phyloP scores from a whole-genome alignment of 2,888 invertebrate species.

The Sympetrum striolatum region DNA sequence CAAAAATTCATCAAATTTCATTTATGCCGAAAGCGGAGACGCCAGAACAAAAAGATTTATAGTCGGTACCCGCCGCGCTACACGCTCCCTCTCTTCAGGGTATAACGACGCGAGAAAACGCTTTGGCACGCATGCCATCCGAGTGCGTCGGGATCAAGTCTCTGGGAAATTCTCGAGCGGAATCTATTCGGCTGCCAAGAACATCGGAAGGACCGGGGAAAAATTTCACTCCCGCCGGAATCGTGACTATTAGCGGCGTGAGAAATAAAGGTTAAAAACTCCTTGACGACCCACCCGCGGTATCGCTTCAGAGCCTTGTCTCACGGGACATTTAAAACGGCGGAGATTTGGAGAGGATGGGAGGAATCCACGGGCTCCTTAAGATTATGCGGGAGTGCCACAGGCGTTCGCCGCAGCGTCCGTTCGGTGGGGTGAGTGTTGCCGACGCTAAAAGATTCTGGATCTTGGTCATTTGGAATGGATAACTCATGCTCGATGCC shows the following conservation, averaged over 20 bases:
- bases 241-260: not conserved
- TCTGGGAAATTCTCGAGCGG: not conserved
- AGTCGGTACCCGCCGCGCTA: too few species aligned
- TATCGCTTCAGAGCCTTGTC: not conserved
- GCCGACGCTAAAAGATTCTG: not conserved
- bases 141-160: not conserved
- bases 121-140: not conserved
- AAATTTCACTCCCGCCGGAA: not conserved
- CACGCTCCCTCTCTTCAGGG: not conserved
- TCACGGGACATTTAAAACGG: not conserved
- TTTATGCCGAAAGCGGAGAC: too few species aligned
- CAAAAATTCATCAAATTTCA: too few species aligned
- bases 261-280: slow-evolving; percentile 10
- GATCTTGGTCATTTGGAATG: slow-evolving; percentile 42
- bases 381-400: not conserved
- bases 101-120: not conserved
- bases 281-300: not conserved
- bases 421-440: not conserved
- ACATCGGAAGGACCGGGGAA: not conserved
- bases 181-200: not conserved
- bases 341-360: not conserved
- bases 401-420: not conserved
- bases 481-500: slow-evolving; percentile 40
- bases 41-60: too few species aligned
- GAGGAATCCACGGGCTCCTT: not conserved